Evolutionary conservation across 2,113 vertebrate genomes (phyloP).

Genomic region (Raja brachyura): DNA sequence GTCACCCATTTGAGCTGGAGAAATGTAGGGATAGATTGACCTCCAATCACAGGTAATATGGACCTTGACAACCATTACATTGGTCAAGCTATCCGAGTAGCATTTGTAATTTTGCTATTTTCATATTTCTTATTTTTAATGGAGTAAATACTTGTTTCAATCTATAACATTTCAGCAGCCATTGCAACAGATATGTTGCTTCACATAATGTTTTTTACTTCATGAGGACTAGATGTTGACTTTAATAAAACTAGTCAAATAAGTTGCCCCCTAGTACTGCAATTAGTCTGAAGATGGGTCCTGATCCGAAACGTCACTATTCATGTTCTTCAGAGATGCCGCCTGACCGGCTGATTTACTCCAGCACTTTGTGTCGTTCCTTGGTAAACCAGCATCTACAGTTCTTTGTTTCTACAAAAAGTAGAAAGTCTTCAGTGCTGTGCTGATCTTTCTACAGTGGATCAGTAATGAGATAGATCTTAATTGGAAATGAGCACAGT

Average conservation of each 20-base stretch:
- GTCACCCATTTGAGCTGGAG: background rate
- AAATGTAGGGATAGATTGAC: background rate
- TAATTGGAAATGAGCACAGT: background rate
- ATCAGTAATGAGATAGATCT: background rate
- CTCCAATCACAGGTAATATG: background rate
- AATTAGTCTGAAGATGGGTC: no score
- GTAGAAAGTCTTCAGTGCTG: background rate
- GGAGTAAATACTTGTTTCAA: background rate
- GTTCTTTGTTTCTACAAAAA: no score
- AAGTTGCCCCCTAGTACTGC: no score
- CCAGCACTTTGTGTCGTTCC: no score
- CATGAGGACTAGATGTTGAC: background rate
- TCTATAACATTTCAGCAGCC: background rate
- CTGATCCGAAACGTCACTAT: no score
- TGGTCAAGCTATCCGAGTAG: background rate
- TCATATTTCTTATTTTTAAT: background rate
- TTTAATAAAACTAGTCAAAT: background rate
- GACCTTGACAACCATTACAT: background rate
- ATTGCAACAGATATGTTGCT: background rate
- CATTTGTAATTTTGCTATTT: background rate
- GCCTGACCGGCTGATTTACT: no score
- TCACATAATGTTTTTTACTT: background rate
- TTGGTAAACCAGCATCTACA: no score
- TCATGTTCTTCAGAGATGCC: no score
- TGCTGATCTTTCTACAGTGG: background rate